Conservation (phyloP, 2,888 invertebrate species). For the Mythimna pallens region DNA sequence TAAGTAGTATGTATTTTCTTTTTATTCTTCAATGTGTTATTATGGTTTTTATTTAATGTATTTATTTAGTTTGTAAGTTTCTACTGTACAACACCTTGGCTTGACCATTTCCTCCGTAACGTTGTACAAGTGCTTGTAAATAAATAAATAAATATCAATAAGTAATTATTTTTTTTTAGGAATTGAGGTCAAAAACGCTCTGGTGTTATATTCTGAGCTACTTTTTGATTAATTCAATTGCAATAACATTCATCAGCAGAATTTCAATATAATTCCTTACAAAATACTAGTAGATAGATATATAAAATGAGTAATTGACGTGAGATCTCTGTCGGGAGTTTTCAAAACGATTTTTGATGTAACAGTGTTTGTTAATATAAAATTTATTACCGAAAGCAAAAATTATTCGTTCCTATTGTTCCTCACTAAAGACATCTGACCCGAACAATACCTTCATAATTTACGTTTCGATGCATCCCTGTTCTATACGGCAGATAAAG, state of each 20-base stretch:
- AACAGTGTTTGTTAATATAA: conserved; percentile 82
- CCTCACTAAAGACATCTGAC: conserved; percentile 82
- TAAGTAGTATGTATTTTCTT: no score
- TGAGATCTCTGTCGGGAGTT: conserved; percentile 52
- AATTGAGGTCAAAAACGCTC: no score
- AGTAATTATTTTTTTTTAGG: no score
- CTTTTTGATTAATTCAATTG: no score
- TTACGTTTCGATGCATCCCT: conserved; percentile 88
- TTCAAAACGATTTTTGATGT: conserved; percentile 61
- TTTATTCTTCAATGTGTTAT: no score
- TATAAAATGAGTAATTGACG: background rate
- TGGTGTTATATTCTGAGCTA: no score
- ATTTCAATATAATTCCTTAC: background rate
- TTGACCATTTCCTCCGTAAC: no score
- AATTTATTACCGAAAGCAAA: conserved; percentile 86
- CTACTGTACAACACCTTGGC: no score
- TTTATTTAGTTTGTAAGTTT: no score
- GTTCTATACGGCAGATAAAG: conserved; percentile 87
- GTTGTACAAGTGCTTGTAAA: no score
- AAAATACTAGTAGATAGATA: background rate
- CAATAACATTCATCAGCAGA: background rate
- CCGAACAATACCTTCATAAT: conserved; percentile 89
- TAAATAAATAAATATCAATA: no score
- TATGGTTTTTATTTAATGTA: no score
- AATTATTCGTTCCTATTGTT: conserved; percentile 88